These are phyloP conservation scores for Odocoileus hemionus DNA, from an alignment of 2,113 vertebrate genomes.

Conservation along the genomic window DNA sequence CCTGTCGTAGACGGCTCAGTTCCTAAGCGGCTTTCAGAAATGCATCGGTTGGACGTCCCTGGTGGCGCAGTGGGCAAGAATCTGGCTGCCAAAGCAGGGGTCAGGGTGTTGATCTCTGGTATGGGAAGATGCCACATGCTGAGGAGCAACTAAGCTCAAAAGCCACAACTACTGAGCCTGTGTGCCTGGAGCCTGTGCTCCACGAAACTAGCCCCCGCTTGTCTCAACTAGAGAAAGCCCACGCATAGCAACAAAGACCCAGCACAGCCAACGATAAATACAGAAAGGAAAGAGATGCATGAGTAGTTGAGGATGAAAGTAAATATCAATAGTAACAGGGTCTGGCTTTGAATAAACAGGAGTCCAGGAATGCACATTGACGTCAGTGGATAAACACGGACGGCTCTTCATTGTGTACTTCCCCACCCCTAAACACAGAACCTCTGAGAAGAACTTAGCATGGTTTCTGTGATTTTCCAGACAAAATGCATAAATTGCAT, in stretches of 20 bases:
- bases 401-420: fast-evolving
- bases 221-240: neutral
- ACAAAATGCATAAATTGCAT: neutral
- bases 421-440: neutral
- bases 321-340: neutral
- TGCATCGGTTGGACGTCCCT: fast-evolving
- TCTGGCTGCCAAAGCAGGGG: fast-evolving
- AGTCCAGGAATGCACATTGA: neutral
- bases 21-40: neutral
- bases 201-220: neutral
- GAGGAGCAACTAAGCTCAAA: neutral
- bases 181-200: neutral
- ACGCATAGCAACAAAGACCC: neutral
- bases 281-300: neutral
- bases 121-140: neutral
- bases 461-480: neutral
- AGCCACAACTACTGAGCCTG: neutral
- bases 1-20: neutral
- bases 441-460: neutral
- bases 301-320: neutral
- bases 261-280: neutral
- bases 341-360: neutral
- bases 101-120: neutral
- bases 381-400: fast-evolving
- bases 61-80: neutral